Evolutionary conservation across 2,888 invertebrate species (phyloP), one percentile per base, ranked within the genome.

Genomic region (Drosophila mimica): DNA sequence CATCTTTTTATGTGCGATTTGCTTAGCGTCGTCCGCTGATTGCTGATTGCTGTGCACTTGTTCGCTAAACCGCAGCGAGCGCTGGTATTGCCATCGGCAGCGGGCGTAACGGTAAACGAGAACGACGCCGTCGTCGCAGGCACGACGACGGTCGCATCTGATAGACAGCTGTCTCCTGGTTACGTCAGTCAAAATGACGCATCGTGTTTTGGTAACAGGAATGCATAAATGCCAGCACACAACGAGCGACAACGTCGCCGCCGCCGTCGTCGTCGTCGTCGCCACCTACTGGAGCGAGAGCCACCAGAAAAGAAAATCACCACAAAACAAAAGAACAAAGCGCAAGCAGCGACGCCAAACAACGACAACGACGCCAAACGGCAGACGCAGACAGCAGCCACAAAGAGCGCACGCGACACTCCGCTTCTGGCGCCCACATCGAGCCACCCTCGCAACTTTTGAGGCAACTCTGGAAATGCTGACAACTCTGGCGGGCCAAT

Each of bases 101-200:
- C 84, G 87, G 89, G 84, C 82, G 83, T 90, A 86, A 89, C 88
- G 88, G 88, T 89, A 77, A 83, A 76, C 76, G 79, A 66, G 54
- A 64, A 61, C 58, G 49, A 56, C 67, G 61, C 74, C 75, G 71
- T 51, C 70, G 72, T 58, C 65, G 62, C 60, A 78, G 78, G 79
- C 88, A 76, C 88, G 85, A 30, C 56, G 53, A 85, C 88, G 80
- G 80, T 77, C 84, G 69, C 87, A 76, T 70, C 87, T 87, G 91
- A 92, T 92, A 93, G 93, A 93, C 93, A 92, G 92, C 93, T 93
- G 93, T 93, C 93, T 89, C 79, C 91, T 86, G 90, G 87, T 92
- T 93, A 92, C 92, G 93, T 93, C 93, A 93, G 93, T 93, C 93
- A 93, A 93, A 93, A 92, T 93, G 93, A 93, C 93, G 93, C 93